phyloP scores from a whole-genome alignment of 2,113 vertebrate genomes.

The Notechis scutatus region DNA sequence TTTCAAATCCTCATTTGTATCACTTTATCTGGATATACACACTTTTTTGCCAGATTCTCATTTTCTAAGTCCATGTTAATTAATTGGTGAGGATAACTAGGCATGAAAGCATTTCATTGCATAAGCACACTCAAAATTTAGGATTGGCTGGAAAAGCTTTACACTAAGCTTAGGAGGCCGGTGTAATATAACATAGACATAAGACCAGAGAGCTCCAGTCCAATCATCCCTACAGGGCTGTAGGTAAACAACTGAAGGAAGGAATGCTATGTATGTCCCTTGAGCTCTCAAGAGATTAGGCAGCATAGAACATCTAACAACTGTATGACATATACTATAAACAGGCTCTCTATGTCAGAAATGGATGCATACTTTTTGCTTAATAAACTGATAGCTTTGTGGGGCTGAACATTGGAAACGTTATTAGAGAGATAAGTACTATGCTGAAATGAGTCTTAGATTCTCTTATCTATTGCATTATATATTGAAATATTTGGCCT shows the following conservation, averaged over 20 bases:
- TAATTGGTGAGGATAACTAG: not conserved
- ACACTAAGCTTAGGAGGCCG: not conserved
- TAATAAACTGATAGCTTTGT: not conserved
- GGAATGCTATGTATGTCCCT: not conserved
- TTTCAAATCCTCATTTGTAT: not conserved
- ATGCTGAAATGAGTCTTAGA: not conserved
- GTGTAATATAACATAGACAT: not conserved
- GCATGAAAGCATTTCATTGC: not conserved
- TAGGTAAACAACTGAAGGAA: not conserved
- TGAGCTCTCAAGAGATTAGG: not conserved
- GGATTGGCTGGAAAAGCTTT: not conserved
- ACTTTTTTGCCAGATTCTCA: not conserved
- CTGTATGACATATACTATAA: not conserved
- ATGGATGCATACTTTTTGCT: not conserved
- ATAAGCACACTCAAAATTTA: not conserved
- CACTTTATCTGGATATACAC: not conserved
- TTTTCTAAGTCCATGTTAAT: not conserved
- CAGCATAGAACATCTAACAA: not conserved
- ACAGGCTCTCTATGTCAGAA: not conserved
- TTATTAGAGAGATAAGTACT: not conserved
- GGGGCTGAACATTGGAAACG: not conserved
- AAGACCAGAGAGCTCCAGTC: not conserved
- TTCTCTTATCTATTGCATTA: not conserved
- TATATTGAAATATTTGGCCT: not conserved
- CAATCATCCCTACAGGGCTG: not conserved